These are phyloP conservation scores for Peromyscus polionotus DNA, from an alignment of 2,113 vertebrate genomes.

Conservation along the genomic window DNA sequence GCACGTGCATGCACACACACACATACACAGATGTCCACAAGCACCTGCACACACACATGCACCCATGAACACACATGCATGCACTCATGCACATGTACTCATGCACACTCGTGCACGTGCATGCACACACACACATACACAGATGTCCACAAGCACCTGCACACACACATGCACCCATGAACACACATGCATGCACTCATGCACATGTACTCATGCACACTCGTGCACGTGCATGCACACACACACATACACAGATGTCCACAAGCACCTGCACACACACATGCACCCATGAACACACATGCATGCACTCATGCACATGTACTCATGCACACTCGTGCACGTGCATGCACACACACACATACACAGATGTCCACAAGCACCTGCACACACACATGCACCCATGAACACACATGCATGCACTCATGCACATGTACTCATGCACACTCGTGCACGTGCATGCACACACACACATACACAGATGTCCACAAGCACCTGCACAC, in stretches of 20 bases:
- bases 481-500: not conserved
- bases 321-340: not conserved
- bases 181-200: not conserved
- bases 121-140: not conserved
- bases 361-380: not conserved
- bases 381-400: not conserved
- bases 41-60: not conserved
- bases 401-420: not conserved
- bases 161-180: not conserved
- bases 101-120: not conserved
- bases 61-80: not conserved
- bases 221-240: not conserved
- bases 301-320: not conserved
- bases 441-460: not conserved
- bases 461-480: not conserved
- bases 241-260: not conserved
- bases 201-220: not conserved
- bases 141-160: not conserved
- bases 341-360: not conserved
- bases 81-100: not conserved
- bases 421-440: not conserved
- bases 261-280: not conserved
- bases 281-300: not conserved
- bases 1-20: not conserved
- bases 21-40: not conserved